phyloP scores from a whole-genome alignment of 2,888 invertebrate genomes.

The Geophilus truncorum region DNA sequence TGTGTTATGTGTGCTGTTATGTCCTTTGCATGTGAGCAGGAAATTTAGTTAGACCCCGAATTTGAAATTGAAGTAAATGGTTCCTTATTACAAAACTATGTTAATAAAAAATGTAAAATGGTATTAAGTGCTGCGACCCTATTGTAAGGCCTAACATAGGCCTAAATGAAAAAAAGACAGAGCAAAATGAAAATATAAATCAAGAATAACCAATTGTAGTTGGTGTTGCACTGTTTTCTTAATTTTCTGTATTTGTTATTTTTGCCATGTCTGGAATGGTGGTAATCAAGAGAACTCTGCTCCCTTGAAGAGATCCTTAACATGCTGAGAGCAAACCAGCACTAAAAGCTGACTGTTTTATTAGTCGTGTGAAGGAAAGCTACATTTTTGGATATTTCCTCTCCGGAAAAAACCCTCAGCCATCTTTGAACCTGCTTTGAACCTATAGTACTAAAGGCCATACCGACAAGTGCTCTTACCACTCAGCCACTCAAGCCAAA shows the following conservation, averaged over 20 bases:
- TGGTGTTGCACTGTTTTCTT: too few relatives aligned
- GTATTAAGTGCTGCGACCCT: not conserved
- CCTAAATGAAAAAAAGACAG: not conserved
- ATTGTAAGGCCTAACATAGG: not conserved
- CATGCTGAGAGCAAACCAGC: not conserved
- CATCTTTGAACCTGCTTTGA: not conserved
- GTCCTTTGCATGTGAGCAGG: conserved; percentile 12
- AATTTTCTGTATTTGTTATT: too few relatives aligned
- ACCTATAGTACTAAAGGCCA: not conserved
- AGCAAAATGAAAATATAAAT: not conserved
- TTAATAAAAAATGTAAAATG: not conserved
- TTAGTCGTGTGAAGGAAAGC: not conserved
- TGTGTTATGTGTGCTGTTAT: not conserved
- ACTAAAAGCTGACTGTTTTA: not conserved
- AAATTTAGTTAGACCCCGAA: not conserved
- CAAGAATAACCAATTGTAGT: too few relatives aligned
- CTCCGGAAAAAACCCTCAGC: not conserved
- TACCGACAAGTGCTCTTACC: not conserved
- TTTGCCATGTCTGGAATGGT: too few relatives aligned
- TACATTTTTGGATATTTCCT: not conserved
- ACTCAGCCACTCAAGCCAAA: not conserved
- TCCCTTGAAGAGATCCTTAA: not conserved
- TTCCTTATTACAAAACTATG: not conserved
- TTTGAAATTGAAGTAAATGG: not conserved
- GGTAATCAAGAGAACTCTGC: too few relatives aligned